These are phyloP conservation scores for Genyomyrus donnyi DNA, from an alignment of 2,113 vertebrate genomes.

Conservation along the genomic window DNA sequence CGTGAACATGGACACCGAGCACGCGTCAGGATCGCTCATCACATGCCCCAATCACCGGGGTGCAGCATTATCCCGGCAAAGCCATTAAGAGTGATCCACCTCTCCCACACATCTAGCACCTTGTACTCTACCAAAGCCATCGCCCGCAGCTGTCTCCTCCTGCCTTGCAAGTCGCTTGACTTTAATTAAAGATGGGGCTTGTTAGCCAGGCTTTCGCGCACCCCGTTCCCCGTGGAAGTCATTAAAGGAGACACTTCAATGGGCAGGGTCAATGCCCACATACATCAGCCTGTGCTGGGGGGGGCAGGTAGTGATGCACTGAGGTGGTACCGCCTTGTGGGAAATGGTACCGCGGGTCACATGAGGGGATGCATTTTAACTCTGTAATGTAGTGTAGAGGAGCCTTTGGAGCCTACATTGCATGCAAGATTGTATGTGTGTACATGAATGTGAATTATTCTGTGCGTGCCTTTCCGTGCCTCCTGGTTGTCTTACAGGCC, in stretches of 20 bases:
- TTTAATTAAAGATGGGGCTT: conserved; percentile 17
- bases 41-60: neutral
- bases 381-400: too few species aligned
- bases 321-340: neutral
- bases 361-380: neutral
- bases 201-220: neutral
- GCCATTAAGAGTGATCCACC: neutral
- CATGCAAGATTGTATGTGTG: neutral
- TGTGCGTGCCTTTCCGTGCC: neutral
- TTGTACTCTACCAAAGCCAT: neutral
- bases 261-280: neutral
- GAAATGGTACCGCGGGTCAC: neutral
- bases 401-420: neutral
- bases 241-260: conserved; percentile 18
- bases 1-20: neutral
- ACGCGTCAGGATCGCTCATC: neutral
- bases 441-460: neutral
- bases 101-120: neutral
- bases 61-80: neutral
- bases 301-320: neutral
- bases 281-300: neutral
- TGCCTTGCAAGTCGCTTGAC: neutral
- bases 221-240: conserved; percentile 3
- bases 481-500: neutral
- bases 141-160: neutral